phyloP scores from a whole-genome alignment of 1,140 invertebrate genomes.

The Diplogasteroides magnus region DNA sequence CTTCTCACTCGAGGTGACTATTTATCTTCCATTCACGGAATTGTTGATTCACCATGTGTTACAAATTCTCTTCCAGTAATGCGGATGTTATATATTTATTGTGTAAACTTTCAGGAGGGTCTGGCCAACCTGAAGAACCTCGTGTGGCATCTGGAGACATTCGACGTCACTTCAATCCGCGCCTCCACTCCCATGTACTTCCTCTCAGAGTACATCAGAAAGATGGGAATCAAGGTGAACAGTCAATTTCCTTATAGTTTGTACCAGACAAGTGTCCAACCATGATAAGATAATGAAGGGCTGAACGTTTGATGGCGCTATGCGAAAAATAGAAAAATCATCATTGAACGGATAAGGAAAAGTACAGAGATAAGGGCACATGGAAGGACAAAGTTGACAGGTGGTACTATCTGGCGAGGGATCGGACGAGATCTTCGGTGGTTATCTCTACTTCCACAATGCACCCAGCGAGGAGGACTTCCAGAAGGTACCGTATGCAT shows the following conservation, averaged over 20 bases:
- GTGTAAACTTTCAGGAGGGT: slow-evolving; percentile 48
- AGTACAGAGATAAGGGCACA: too few species aligned
- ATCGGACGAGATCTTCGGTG: slow-evolving; percentile 54
- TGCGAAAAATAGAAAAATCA: too few species aligned
- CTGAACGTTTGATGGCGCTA: too few species aligned
- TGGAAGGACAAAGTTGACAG: too few species aligned
- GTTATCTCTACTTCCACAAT: slow-evolving; percentile 55
- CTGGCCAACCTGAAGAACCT: slow-evolving; percentile 40
- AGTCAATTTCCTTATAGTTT: too few species aligned
- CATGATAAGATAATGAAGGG: too few species aligned
- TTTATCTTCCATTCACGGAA: too few species aligned
- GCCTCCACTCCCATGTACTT: slow-evolving; percentile 55
- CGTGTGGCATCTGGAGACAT: slow-evolving; percentile 53
- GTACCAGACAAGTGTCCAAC: too few species aligned
- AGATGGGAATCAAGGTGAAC: slow-evolving; percentile 51
- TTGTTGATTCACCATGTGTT: background rate
- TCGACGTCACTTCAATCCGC: slow-evolving; percentile 52
- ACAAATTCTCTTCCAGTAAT: background rate
- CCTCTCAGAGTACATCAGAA: slow-evolving; percentile 45
- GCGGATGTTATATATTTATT: background rate
- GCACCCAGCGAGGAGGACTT: slow-evolving; percentile 51
- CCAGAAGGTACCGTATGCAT: slow-evolving; percentile 43
- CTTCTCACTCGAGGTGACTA: slow-evolving; percentile 44
- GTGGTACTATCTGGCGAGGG: slow-evolving; percentile 54
- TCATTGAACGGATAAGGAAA: too few species aligned